Conservation (phyloP, 92 coral and sea anemone species). For the Meandrina meandrites region DNA sequence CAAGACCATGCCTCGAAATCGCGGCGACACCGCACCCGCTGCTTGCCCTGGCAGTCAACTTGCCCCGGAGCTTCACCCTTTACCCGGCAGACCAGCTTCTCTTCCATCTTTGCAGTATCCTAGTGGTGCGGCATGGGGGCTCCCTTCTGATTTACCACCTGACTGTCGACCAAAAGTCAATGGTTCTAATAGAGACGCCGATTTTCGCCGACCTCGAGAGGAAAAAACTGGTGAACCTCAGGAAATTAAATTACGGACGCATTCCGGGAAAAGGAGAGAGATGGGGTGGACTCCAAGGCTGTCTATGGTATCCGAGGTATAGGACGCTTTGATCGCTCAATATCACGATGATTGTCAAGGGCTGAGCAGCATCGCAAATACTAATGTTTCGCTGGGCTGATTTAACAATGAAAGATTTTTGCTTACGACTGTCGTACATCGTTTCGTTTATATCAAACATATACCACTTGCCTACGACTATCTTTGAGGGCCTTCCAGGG, state of each 20-base stretch:
- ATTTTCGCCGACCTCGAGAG: not conserved
- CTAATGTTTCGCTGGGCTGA: too few species aligned
- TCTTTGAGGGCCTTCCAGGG: too few species aligned
- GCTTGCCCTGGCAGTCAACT: not conserved
- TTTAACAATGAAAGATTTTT: too few species aligned
- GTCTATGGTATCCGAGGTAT: conserved; percentile 84
- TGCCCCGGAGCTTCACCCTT: not conserved
- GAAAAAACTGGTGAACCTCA: conserved; percentile 2
- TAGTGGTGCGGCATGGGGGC: conserved; percentile 11
- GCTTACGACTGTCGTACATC: too few species aligned
- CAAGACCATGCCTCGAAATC: conserved; percentile 14
- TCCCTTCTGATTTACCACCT: conserved; percentile 1
- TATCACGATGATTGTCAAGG: not conserved
- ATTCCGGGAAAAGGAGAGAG: conserved; percentile 54
- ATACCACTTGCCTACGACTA: not conserved
- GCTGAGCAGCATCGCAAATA: too few species aligned
- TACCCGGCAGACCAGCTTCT: conserved; percentile 22
- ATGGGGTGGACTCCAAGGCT: conserved; percentile 74
- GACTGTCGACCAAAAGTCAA: not conserved
- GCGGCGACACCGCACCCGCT: conserved; percentile 18
- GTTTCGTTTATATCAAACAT: not conserved
- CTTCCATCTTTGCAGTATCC: conserved; percentile 32
- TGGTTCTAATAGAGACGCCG: not conserved
- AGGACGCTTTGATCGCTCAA: not conserved
- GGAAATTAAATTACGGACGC: conserved; percentile 46